Conservation (phyloP, 1,140 invertebrate species). For the Galleria mellonella region DNA sequence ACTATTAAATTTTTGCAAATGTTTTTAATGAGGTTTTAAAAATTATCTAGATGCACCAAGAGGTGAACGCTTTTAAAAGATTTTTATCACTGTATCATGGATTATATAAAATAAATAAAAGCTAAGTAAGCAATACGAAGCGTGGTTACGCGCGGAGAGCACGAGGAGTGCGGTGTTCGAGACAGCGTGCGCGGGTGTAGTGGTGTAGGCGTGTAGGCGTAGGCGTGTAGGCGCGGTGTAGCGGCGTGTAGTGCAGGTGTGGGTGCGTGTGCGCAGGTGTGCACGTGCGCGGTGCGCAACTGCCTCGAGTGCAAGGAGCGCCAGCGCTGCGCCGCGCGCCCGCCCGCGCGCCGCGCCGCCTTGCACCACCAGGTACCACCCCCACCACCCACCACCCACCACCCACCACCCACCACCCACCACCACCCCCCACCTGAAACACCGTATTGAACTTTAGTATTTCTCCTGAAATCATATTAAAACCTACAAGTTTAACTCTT, state of each 20-base stretch:
- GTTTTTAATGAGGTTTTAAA: no score
- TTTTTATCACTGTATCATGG: no score
- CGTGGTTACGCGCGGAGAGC: background rate
- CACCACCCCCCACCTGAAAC: no score
- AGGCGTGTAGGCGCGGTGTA: conserved; percentile 78
- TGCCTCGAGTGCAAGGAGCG: conserved; percentile 98
- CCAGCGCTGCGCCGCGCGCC: conserved; percentile 75
- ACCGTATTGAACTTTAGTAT: no score
- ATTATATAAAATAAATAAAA: no score
- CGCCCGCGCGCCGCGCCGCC: conserved; percentile 37
- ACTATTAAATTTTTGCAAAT: no score
- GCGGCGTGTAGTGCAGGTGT: conserved; percentile 97
- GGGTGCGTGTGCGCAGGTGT: conserved; percentile 83
- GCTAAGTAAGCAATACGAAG: no score
- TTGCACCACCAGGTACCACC: conserved; percentile 64
- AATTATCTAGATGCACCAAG: no score
- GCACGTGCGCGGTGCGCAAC: conserved; percentile 98
- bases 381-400: no score
- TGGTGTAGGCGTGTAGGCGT: conserved; percentile 26
- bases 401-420: background rate
- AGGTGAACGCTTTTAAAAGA: no score
- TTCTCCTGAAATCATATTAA: no score
- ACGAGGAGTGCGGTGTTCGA: conserved; percentile 4
- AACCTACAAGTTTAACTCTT: no score
- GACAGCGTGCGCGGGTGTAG: conserved; percentile 8